Conservation (phyloP, 2,888 invertebrate species). For the Theristus sp. region DNA sequence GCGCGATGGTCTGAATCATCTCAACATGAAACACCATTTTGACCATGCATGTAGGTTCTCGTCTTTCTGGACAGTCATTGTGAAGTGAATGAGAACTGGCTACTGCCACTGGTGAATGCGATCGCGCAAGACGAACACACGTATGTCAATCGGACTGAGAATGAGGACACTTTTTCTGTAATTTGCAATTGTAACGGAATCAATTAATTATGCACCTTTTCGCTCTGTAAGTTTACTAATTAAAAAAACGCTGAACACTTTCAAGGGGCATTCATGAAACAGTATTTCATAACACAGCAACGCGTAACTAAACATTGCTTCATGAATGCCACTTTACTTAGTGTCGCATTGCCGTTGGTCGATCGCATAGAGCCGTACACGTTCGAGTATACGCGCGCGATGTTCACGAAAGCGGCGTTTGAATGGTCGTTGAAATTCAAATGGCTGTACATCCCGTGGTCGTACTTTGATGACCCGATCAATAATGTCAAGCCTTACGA, state of each 20-base stretch:
- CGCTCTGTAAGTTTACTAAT: conserved; percentile 7
- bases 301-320: neutral
- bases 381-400: conserved; percentile 90
- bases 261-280: no score
- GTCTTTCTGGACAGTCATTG: conserved; percentile 96
- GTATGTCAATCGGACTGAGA: no score
- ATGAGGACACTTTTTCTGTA: no score
- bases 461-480: conserved; percentile 47
- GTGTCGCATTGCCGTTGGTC: conserved; percentile 94
- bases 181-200: no score
- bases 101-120: conserved; percentile 74
- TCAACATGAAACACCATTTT: no score
- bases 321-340: conserved; percentile 13
- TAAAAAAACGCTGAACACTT: no score
- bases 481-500: conserved; percentile 35
- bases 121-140: conserved; percentile 63
- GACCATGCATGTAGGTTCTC: conserved; percentile 42
- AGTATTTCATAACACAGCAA: no score
- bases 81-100: conserved; percentile 91
- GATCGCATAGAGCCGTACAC: conserved; percentile 96
- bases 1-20: no score
- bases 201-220: no score
- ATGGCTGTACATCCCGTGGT: conserved; percentile 56
- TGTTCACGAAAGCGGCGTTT: conserved; percentile 96
- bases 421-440: conserved; percentile 98